Conservation (phyloP, 2,797 vertebrate species). For the Cyprinodon diabolis region DNA sequence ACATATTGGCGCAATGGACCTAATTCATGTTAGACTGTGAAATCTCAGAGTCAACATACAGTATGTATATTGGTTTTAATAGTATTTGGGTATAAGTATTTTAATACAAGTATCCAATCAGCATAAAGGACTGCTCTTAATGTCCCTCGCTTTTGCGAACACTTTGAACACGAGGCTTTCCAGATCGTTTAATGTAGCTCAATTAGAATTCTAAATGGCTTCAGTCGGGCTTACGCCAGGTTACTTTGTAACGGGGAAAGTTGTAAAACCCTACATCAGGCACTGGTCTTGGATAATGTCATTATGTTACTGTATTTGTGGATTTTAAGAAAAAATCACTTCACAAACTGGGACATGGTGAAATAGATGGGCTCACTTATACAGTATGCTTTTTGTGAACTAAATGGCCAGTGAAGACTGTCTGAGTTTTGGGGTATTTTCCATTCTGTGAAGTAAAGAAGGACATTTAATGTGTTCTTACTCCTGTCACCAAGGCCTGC, state of each 20-base stretch:
- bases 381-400: slow-evolving; percentile 20
- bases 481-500: not conserved
- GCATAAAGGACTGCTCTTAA: no score
- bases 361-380: slow-evolving; percentile 37
- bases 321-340: slow-evolving; percentile 73
- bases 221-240: no score
- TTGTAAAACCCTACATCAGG: slow-evolving; percentile 78
- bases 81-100: no score
- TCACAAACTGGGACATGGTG: slow-evolving; percentile 47
- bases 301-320: slow-evolving; percentile 70
- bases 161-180: no score
- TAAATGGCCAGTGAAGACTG: slow-evolving; percentile 14
- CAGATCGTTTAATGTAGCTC: no score
- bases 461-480: not conserved
- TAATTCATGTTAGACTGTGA: no score
- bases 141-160: no score
- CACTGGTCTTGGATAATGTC: slow-evolving; percentile 63
- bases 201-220: no score
- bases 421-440: slow-evolving; percentile 1
- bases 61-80: no score
- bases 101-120: no score
- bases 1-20: no score
- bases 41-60: no score
- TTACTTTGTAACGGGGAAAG: slow-evolving; percentile 65
- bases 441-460: not conserved